Conservation (phyloP, 2,888 invertebrate genomes). For the Malthinus flaveolus region DNA sequence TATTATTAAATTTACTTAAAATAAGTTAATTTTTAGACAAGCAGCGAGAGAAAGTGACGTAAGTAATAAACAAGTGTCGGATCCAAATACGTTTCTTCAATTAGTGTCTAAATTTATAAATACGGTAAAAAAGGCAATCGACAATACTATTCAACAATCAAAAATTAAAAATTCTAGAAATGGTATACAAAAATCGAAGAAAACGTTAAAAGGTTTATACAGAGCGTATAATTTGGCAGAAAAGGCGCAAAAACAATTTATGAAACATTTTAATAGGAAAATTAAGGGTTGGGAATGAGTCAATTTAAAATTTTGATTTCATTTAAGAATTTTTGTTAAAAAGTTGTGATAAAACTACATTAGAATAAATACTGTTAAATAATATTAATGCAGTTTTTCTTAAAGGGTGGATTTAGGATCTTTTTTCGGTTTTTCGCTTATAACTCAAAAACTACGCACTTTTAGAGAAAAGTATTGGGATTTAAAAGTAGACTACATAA, state of each 20-base stretch:
- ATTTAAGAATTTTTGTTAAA: too few relatives aligned
- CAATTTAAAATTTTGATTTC: too few relatives aligned
- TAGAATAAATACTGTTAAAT: too few relatives aligned
- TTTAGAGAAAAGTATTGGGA: too few relatives aligned
- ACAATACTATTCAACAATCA: not conserved
- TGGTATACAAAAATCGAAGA: not conserved
- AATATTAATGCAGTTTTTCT: too few relatives aligned
- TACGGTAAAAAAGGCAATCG: not conserved
- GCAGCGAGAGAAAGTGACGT: not conserved
- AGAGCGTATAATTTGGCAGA: not conserved
- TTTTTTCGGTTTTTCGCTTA: too few relatives aligned
- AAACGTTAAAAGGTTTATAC: not conserved
- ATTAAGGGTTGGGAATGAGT: too few relatives aligned
- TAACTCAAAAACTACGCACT: too few relatives aligned
- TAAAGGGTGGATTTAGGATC: too few relatives aligned
- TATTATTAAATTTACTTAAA: too few relatives aligned
- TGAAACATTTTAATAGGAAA: not conserved
- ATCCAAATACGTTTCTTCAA: not conserved
- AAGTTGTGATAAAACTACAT: too few relatives aligned
- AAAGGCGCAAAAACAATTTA: slow-evolving; percentile 1
- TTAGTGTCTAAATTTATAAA: not conserved
- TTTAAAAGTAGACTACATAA: too few relatives aligned
- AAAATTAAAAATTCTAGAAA: not conserved
- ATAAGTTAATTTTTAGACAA: not conserved
- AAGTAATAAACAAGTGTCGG: not conserved